Evolutionary conservation across 2,797 vertebrate genomes (phyloP).

Genomic region (Lutjanus argentimaculatus): DNA sequence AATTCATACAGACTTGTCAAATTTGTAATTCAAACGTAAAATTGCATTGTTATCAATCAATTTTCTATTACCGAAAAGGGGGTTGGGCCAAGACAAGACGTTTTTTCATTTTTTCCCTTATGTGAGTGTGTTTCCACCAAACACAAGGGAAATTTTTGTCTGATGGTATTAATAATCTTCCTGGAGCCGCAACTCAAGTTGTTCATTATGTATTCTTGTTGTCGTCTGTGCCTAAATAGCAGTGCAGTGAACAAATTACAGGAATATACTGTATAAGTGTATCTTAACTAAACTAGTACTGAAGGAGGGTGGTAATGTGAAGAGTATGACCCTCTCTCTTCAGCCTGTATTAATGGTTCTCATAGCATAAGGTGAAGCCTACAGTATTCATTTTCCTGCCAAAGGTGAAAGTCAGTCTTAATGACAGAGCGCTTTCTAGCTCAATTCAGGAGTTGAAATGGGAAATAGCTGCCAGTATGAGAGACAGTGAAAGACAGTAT

Average conservation of each 20-base stretch:
- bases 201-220: neutral
- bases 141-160: neutral
- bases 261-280: constrained; percentile 2
- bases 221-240: neutral
- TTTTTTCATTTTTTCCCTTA: too few relatives aligned
- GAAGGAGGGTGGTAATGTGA: constrained; percentile 28
- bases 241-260: constrained; percentile 11
- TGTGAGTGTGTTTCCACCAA: neutral
- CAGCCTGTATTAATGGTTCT: constrained; percentile 41
- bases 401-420: constrained; percentile 60
- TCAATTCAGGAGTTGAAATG: constrained; percentile 57
- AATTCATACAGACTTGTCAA: too few relatives aligned
- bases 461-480: constrained; percentile 40
- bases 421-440: constrained; percentile 54
- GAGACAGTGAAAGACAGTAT: constrained; percentile 28
- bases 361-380: constrained; percentile 37
- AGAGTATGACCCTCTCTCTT: constrained; percentile 19
- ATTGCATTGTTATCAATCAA: too few relatives aligned
- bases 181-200: too few relatives aligned
- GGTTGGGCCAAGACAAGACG: too few relatives aligned
- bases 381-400: constrained; percentile 53
- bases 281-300: constrained; percentile 8
- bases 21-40: too few relatives aligned
- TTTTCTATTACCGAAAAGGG: too few relatives aligned
- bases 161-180: neutral